phyloP scores from a whole-genome alignment of 2,113 vertebrate genomes.

The Gasterosteus aculeatus region DNA sequence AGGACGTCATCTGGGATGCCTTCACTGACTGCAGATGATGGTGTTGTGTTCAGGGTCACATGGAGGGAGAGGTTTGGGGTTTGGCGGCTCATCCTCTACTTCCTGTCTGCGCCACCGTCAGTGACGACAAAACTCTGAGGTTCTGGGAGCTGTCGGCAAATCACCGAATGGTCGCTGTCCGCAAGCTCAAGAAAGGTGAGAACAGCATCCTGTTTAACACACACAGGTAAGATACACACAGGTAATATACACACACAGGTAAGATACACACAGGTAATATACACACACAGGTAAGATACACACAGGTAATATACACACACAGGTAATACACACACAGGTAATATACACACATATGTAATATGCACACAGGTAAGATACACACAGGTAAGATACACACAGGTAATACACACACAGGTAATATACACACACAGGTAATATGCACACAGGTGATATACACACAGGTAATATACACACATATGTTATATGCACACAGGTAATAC shows the following conservation, averaged over 20 bases:
- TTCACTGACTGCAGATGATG: background rate
- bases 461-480: no score
- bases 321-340: no score
- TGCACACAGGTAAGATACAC: no score
- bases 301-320: no score
- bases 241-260: no score
- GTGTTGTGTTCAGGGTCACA: slow-evolving; percentile 87
- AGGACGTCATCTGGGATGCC: background rate
- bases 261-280: background rate
- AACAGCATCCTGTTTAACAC: background rate
- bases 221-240: background rate
- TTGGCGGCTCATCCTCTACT: slow-evolving; percentile 93
- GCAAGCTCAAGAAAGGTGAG: slow-evolving; percentile 97
- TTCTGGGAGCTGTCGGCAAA: slow-evolving; percentile 97
- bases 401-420: no score
- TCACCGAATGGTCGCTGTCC: slow-evolving; percentile 96
- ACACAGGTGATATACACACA: no score
- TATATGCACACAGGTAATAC: background rate
- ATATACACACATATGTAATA: no score
- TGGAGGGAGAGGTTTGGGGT: slow-evolving; percentile 98
- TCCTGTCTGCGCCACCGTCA: slow-evolving; percentile 95
- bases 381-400: no score
- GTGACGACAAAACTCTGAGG: slow-evolving; percentile 94
- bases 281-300: no score
- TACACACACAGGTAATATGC: no score